Percentiles rank a stretch among this genome's conserved stretches.
These are phyloP conservation scores for Zootoca vivipara DNA, from an alignment of 2,113 vertebrate genomes.

Conservation along the genomic window DNA sequence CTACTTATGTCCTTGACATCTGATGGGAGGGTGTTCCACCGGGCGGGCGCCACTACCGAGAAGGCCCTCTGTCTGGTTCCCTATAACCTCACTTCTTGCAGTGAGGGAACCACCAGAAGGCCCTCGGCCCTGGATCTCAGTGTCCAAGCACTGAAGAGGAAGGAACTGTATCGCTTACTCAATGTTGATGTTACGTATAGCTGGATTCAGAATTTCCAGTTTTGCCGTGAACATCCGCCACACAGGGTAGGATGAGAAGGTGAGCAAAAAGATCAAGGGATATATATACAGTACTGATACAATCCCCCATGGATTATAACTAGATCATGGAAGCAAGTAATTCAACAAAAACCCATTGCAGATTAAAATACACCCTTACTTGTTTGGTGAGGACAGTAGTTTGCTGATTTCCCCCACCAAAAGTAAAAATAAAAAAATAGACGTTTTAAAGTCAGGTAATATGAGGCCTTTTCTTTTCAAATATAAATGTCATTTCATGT, in stretches of 20 bases:
- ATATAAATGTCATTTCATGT: background rate
- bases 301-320: background rate
- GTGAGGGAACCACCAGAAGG: too few relatives aligned
- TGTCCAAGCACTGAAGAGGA: background rate
- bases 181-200: too few relatives aligned
- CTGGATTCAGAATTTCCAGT: background rate
- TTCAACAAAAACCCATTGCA: background rate
- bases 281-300: background rate
- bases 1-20: too few relatives aligned
- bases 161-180: background rate
- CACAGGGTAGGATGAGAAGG: background rate
- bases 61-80: too few relatives aligned
- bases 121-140: too few relatives aligned
- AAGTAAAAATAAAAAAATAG: background rate
- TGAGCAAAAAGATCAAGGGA: background rate
- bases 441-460: background rate
- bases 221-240: background rate
- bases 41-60: too few relatives aligned
- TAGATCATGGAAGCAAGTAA: background rate
- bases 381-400: background rate
- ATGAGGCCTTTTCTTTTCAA: background rate
- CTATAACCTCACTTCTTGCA: too few relatives aligned
- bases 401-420: background rate
- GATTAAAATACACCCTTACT: background rate
- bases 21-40: too few relatives aligned